Base-by-base conservation (phyloP, 2,888 invertebrate genomes). In the Lasiommata megera region DNA sequence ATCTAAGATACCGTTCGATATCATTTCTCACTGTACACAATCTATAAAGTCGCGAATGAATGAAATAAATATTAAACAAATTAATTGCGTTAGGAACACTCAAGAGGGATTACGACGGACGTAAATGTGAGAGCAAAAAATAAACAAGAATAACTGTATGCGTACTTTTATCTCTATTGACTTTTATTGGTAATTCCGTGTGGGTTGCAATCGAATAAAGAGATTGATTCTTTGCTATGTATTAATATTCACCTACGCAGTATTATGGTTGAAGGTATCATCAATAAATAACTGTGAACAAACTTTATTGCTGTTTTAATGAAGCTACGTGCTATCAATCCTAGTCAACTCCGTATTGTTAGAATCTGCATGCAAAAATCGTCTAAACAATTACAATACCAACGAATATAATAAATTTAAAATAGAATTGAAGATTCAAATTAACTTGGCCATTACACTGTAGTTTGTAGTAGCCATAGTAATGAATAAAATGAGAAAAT, bases 181-280 rank as follows among this genome's bases (percentile, higher is more conserved):
- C 34, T 47, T 6, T 31, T 36, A 36, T 16, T 28, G 11, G 11
- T 23, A 28, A 8, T n/a, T 48, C 6, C 3, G 47, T 29, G 58
- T 58, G 48, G 58, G 58, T 17, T 44, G 48, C 50, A 43, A 50
- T 54, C 54, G 38, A 38, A 12, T 54, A 48, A 48, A 14, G 43
- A 54, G 37, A 37, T 36, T 31, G 23, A 18, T 48, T 14, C 37
- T 58, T 53, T 31, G 53, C 29, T 40, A 46, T 36, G 16, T 8
- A 12, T 9, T 18, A 34, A 36, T 41, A 56, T 48, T 41, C 48
- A 36, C 43, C 55, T 36, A 50, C 43, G 16, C 43, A 31, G 29
- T 44, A 29, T 44, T 16, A 28, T 44, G 3, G 28, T 14, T 14
- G 28, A 29, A 9, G 29, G 14, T 29, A 14, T 29, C 5, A 44